Percentiles rank a stretch among this genome's conserved stretches.
phyloP scores from a whole-genome alignment of 2,888 invertebrate genomes.

The Lissocephala sabroskyi region DNA sequence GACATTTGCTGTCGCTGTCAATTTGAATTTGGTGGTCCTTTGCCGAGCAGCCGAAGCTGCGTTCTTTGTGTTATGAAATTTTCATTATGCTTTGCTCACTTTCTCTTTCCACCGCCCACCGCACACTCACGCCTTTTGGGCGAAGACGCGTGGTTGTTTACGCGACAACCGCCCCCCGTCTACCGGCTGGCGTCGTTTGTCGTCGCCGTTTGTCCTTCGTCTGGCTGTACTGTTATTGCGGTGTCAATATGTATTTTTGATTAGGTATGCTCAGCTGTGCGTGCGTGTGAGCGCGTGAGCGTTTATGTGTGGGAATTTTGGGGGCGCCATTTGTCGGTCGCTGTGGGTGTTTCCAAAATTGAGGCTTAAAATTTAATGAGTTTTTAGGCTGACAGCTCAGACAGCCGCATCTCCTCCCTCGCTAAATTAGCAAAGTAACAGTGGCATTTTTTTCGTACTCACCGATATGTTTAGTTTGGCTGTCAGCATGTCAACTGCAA shows the following conservation, averaged over 20 bases:
- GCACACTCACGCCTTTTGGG: too few relatives aligned
- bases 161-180: too few relatives aligned
- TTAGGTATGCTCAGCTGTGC: slow-evolving; percentile 34
- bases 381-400: slow-evolving; percentile 22
- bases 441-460: slow-evolving; percentile 25
- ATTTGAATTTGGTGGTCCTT: neutral
- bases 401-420: slow-evolving; percentile 8
- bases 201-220: slow-evolving; percentile 2
- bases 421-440: too few relatives aligned
- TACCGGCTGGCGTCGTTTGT: too few relatives aligned
- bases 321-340: neutral
- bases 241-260: slow-evolving; percentile 56
- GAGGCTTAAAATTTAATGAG: slow-evolving; percentile 38
- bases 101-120: too few relatives aligned
- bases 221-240: slow-evolving; percentile 11
- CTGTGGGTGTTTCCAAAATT: slow-evolving; percentile 14
- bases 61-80: slow-evolving; percentile 17
- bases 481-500: slow-evolving; percentile 50
- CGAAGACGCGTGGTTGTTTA: too few relatives aligned
- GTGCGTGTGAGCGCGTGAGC: neutral
- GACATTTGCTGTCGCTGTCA: neutral
- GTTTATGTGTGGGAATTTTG: slow-evolving; percentile 1
- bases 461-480: slow-evolving; percentile 42
- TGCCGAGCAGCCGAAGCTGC: slow-evolving; percentile 3
- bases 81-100: slow-evolving; percentile 9